phyloP scores from a whole-genome alignment of 2,113 vertebrate species.

The Abramis brama region DNA sequence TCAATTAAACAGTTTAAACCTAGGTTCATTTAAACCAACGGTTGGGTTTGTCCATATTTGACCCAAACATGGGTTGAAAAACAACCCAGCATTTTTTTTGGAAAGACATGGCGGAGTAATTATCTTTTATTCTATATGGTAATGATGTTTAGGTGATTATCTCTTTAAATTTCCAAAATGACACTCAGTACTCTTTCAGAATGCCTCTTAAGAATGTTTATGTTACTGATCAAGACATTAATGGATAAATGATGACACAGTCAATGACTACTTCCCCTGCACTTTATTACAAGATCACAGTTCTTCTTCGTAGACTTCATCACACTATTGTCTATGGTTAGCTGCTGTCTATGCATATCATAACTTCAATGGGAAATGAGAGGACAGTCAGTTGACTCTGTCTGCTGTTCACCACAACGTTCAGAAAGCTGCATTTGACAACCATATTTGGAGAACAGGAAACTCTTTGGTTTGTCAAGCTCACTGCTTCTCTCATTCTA shows the following conservation, averaged over 20 bases:
- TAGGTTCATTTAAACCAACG: too few relatives aligned
- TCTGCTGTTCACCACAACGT: conserved; percentile 42
- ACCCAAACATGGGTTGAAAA: too few relatives aligned
- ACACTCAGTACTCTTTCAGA: background rate
- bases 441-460: conserved; percentile 76
- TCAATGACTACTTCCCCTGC: background rate
- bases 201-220: background rate
- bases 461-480: conserved; percentile 60
- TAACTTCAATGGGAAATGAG: background rate
- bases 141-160: background rate
- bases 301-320: background rate
- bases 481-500: conserved; percentile 51
- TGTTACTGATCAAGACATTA: background rate
- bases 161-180: too few relatives aligned
- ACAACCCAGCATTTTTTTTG: background rate
- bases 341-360: background rate
- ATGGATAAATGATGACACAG: background rate
- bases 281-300: background rate
- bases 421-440: conserved; percentile 54
- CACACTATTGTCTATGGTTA: background rate
- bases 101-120: background rate
- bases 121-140: background rate
- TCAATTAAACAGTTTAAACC: too few relatives aligned
- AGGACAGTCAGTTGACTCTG: conserved; percentile 25
- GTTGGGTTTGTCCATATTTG: too few relatives aligned